These are phyloP conservation scores for Lasioglossum baleicum DNA, from an alignment of 1,140 invertebrate species.

Conservation along the genomic window DNA sequence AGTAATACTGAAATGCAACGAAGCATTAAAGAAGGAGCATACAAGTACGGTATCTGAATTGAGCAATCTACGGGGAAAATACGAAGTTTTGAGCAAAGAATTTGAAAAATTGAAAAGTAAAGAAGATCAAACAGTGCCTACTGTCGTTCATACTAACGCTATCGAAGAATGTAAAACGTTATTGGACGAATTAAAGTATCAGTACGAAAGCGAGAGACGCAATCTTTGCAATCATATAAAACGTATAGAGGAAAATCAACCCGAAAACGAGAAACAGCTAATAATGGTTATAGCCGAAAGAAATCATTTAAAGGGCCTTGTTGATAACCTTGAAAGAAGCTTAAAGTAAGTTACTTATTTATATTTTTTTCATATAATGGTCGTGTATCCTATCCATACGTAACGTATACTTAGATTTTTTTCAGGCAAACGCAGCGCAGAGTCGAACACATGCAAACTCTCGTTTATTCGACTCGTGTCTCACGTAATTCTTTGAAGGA, in stretches of 20 bases:
- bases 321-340: constrained; percentile 77
- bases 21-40: constrained; percentile 82
- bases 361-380: constrained; percentile 15
- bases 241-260: constrained; percentile 73
- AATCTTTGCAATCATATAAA: constrained; percentile 75
- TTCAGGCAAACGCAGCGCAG: constrained; percentile 78
- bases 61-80: constrained; percentile 80
- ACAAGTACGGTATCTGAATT: constrained; percentile 81
- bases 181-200: constrained; percentile 83
- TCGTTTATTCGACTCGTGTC: constrained; percentile 77
- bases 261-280: constrained; percentile 76
- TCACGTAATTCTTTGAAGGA: constrained; percentile 80
- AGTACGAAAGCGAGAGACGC: constrained; percentile 82
- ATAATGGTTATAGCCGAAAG: constrained; percentile 76
- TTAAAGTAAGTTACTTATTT: constrained; percentile 75
- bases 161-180: constrained; percentile 84
- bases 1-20: constrained; percentile 81
- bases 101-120: constrained; percentile 81
- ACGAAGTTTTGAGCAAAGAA: constrained; percentile 77
- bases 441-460: constrained; percentile 77
- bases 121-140: constrained; percentile 79
- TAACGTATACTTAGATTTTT: constrained; percentile 30
- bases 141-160: constrained; percentile 80
- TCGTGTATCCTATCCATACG: neutral
- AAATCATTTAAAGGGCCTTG: constrained; percentile 76